Evolutionary conservation across 2,113 vertebrate species (phyloP), one percentile per base, ranked within the genome.

Genomic region (Edolisoma coerulescens): DNA sequence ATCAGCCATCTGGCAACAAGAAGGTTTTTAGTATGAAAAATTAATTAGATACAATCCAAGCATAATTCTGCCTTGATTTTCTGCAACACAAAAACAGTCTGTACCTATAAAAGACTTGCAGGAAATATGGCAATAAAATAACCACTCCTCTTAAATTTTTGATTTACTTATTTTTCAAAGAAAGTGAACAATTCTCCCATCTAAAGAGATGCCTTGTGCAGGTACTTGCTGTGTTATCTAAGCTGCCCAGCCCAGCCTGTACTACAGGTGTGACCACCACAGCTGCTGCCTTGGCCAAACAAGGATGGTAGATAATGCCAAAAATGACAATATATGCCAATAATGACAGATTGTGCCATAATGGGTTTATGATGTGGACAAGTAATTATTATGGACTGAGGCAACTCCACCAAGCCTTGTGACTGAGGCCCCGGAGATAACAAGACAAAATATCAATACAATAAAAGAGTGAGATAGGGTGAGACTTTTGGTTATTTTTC

Each of bases 221-320:
- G 78, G 92, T 9, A 20, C 39, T 45, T 35, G 63, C 76, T 78
- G 60, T 37, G 45, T 9, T 91, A 23, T 37, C 64, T 30, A 3
- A 39, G 18, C 8, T 49, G 33, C 83, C 85, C 88, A 81, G 7
- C 91, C 89, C 86, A 81, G 64, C 4, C 47, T 70, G 54, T 54
- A 4, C 32, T 45, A 20, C 37, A 74, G 71, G 39, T 77, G 59
- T 50, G 64, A 80, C 71, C 71, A 45, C 28, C 33, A 22, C 54
- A 80, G 63, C 88, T 61, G 41, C 82, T 93, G 88, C 79, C 83
- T 67, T 93, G 89, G 73, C 76, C 86, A 87, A 94, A 92, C 68
- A 92, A 37, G 16, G 19, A 4, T 67, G 56, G 52, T 56, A 89
- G 63, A 57, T 41, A 76, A 28, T 9, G 83, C 13, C 83, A 83